Base-by-base conservation (phyloP, 2,888 invertebrate genomes). In the Cataglyphis altisquamis region DNA sequence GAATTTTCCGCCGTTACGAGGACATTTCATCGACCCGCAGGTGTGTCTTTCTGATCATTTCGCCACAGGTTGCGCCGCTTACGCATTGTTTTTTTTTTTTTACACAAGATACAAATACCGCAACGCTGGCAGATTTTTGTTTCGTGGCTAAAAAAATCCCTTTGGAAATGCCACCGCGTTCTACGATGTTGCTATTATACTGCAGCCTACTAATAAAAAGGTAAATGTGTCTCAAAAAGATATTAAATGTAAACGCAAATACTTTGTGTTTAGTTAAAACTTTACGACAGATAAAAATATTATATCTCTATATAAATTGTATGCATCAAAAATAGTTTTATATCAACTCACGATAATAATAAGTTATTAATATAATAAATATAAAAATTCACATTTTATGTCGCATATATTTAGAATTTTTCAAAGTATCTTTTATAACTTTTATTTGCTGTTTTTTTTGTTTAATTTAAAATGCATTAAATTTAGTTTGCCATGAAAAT, bases 41-140 rank as follows among this genome's bases (percentile, higher is more conserved):
- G 82, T 82, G 82, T 78, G 78, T n/a, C 64, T 39, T 39, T 66
- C 64, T n/a, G 41, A 64, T 32, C 64, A 63, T 82, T 77, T 52
- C 55, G 77, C 25, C 77, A 21, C 77, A 68, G 68, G 55, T 77
- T 77, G 52, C 36, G 36, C 75, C 67, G 52, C 39, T 75, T 52
- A 39, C 5, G 39, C 29, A 36, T 66, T 25, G 12, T 45, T n/a
- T 55, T 36, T 48, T 21, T 32, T 55, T 36, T 48, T 21, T 32
- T 62, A 21, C 25, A 6, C 18, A 21, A 18, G 10, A 15, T 36
- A 39, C 8, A 21, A 21, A 64, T 52, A 48, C 39, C 25, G 6
- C 15, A 25, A 32, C 18, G 48, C 21, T 32, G 9, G 10, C 8
- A 77, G 39, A n/a, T 57, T 39, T 45, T 63, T 21, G 9, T 32